Percentiles rank a stretch among this genome's conserved stretches.
Conservation (phyloP, 2,888 invertebrate genomes). For the Mamestra brassicae region DNA sequence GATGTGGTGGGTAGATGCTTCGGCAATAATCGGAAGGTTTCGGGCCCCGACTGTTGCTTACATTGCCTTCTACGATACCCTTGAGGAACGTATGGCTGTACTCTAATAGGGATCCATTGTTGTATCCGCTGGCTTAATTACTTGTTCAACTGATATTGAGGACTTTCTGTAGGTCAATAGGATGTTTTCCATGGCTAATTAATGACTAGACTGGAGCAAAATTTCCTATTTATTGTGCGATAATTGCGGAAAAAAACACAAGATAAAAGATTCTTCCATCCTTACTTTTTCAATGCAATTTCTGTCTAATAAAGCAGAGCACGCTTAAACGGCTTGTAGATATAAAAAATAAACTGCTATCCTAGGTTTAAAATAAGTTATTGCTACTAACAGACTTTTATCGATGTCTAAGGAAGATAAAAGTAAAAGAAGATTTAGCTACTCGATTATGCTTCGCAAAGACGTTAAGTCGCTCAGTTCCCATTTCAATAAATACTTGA, state of each 20-base stretch:
- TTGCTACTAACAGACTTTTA: constrained; percentile 18
- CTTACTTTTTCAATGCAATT: neutral
- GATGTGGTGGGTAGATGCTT: constrained; percentile 45
- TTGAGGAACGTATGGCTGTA: constrained; percentile 77
- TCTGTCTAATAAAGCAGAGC: neutral
- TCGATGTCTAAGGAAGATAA: constrained; percentile 26
- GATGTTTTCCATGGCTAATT: constrained; percentile 44
- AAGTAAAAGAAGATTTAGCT: constrained; percentile 31
- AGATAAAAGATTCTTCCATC: neutral
- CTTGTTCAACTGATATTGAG: constrained; percentile 67
- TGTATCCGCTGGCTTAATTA: constrained; percentile 75
- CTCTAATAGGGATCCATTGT: constrained; percentile 85
- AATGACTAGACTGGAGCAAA: neutral
- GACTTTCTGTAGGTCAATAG: constrained; percentile 56
- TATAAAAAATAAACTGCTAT: neutral
- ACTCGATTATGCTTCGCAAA: constrained; percentile 27
- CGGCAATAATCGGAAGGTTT: constrained; percentile 63
- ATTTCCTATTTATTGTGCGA: neutral
- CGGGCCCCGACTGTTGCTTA: constrained; percentile 53
- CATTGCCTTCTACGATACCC: constrained; percentile 74
- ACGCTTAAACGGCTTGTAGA: neutral
- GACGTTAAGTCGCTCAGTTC: constrained; percentile 13
- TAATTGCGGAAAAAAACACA: neutral
- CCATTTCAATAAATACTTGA: constrained; percentile 53
- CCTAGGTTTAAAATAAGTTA: neutral